These are phyloP conservation scores for Platynereis dumerilii DNA, from an alignment of 2,888 invertebrate species.

Conservation along the genomic window DNA sequence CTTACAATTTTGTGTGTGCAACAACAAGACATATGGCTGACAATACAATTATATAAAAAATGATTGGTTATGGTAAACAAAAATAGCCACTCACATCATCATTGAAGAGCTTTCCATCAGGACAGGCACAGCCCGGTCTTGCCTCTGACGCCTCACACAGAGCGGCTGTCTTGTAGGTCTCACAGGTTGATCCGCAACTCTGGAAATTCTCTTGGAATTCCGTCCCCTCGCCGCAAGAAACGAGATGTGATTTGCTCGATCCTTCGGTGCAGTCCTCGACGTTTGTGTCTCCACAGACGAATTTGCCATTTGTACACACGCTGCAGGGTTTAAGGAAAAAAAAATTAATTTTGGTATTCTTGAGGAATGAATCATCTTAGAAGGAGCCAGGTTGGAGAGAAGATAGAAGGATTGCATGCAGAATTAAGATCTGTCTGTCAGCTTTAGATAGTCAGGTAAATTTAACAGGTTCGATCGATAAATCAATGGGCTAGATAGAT, in stretches of 20 bases:
- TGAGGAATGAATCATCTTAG: too few species aligned
- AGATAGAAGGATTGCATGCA: too few species aligned
- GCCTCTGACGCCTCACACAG: slow-evolving; percentile 1
- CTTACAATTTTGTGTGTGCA: too few species aligned
- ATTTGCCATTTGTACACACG: slow-evolving; percentile 28
- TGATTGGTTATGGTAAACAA: too few species aligned
- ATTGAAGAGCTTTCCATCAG: slow-evolving; percentile 22
- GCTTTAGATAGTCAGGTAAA: too few species aligned
- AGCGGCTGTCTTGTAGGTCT: slow-evolving; percentile 19
- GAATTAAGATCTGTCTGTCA: too few species aligned
- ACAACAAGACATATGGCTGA: too few species aligned
- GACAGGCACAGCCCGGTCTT: slow-evolving; percentile 32
- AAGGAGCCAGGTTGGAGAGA: too few species aligned
- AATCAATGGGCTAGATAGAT: too few species aligned
- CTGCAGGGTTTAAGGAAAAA: slow-evolving; percentile 23
- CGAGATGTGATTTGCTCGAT: slow-evolving; percentile 1
- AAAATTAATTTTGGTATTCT: too few species aligned
- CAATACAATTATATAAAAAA: too few species aligned
- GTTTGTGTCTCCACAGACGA: slow-evolving; percentile 29
- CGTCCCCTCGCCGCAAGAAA: slow-evolving; percentile 31
- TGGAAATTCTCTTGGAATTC: slow-evolving; percentile 25
- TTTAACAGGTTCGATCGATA: too few species aligned
- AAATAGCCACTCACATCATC: slow-evolving; percentile 17
- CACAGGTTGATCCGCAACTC: slow-evolving; percentile 31
- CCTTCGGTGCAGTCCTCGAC: slow-evolving; percentile 22